phyloP scores from a whole-genome alignment of 53 echinoderm and acorn worm genomes.

The Paracentrotus lividus region DNA sequence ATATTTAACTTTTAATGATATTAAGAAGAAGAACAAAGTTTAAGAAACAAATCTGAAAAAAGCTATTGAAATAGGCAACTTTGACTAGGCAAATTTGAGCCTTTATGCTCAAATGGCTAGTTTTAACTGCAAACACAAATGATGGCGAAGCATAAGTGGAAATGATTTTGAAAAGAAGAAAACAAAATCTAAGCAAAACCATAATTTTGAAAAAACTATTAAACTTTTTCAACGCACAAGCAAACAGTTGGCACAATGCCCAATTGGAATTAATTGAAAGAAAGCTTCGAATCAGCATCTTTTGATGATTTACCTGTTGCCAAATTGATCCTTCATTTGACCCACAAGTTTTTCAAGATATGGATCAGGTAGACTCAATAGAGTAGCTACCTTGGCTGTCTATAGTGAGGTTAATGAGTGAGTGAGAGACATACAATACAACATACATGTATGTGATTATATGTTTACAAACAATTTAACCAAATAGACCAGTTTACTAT shows the following conservation, averaged over 20 bases:
- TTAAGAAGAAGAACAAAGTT: too few relatives aligned
- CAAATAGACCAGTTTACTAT: too few relatives aligned
- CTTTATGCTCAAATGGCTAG: too few relatives aligned
- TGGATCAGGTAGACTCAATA: slow-evolving; percentile 58
- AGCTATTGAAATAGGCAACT: too few relatives aligned
- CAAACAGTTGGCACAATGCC: neutral
- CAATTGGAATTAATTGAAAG: neutral
- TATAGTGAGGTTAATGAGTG: neutral
- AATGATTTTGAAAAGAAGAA: neutral
- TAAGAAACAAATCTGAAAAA: too few relatives aligned
- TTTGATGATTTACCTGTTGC: slow-evolving; percentile 75
- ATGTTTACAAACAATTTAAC: too few relatives aligned
- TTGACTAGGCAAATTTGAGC: too few relatives aligned
- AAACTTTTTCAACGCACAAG: neutral
- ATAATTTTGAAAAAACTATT: neutral
- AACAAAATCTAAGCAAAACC: neutral
- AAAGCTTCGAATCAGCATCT: neutral
- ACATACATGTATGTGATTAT: neutral
- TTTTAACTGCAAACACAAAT: neutral
- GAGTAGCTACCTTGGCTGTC: slow-evolving; percentile 18
- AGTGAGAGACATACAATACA: neutral
- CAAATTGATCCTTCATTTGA: slow-evolving; percentile 79
- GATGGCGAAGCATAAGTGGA: neutral
- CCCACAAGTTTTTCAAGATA: slow-evolving; percentile 70
- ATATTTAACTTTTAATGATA: neutral